A percentile compares a stretch with the other conserved stretches of the same genome.
phyloP scores from a whole-genome alignment of 2,797 vertebrate genomes.

The Dromococcyx pavoninus region DNA sequence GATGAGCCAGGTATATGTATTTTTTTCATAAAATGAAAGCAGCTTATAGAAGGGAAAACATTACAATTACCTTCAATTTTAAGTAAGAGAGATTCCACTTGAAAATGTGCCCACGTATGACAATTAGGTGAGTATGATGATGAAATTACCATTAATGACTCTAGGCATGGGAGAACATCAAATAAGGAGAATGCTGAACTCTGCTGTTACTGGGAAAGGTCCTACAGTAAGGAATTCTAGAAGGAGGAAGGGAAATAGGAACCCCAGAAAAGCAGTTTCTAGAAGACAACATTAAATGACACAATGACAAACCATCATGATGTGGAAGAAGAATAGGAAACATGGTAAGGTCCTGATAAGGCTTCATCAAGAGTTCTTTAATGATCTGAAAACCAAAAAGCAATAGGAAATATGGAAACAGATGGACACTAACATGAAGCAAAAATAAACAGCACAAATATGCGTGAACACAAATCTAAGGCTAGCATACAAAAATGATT shows the following conservation, averaged over 20 bases:
- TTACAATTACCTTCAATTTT: not conserved
- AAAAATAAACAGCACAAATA: constrained; percentile 7
- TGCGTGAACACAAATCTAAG: not conserved
- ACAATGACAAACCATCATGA: constrained; percentile 51
- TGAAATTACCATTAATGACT: not conserved
- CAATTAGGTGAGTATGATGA: not conserved
- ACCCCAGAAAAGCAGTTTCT: constrained; percentile 1
- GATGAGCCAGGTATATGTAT: not conserved
- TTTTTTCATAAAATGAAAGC: not conserved
- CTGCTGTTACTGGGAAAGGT: not conserved
- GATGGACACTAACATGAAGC: not conserved
- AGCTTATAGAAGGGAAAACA: not conserved
- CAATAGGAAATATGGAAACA: constrained; percentile 46
- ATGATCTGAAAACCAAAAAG: constrained; percentile 67
- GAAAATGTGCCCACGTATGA: not conserved
- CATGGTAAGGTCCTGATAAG: constrained; percentile 53
- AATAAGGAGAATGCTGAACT: not conserved
- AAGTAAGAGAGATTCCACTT: not conserved
- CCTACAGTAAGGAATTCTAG: not conserved
- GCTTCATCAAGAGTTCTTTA: constrained; percentile 57
- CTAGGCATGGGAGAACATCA: not conserved
- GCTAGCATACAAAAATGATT: not conserved
- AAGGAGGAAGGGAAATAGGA: not conserved
- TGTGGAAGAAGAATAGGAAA: constrained; percentile 61
- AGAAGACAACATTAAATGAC: constrained; percentile 26